These are phyloP conservation scores for Oreochromis aureus DNA, from an alignment of 2,113 vertebrate genomes.

Conservation along the genomic window DNA sequence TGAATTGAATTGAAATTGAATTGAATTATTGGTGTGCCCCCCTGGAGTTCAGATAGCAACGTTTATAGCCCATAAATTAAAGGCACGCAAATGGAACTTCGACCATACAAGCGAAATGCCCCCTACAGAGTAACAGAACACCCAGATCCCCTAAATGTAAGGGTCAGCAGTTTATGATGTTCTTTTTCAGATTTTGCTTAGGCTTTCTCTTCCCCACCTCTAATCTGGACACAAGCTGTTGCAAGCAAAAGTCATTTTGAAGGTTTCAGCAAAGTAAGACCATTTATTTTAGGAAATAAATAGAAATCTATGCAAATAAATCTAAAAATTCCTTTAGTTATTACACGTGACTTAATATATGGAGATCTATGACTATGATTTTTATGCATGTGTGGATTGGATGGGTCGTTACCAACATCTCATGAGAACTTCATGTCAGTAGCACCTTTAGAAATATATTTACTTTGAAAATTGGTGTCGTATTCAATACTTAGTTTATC, in stretches of 20 bases:
- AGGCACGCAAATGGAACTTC: background rate
- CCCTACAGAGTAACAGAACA: background rate
- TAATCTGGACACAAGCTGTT: background rate
- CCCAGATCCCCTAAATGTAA: background rate
- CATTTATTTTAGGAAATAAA: background rate
- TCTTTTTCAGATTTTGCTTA: background rate
- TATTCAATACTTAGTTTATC: background rate
- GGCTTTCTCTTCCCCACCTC: background rate
- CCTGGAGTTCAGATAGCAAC: background rate
- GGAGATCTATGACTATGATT: background rate
- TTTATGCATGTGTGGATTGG: background rate
- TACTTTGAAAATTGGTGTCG: background rate
- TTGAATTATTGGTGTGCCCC: background rate
- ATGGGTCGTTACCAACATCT: background rate
- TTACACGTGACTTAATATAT: background rate
- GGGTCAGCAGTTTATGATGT: background rate
- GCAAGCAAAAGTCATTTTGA: background rate
- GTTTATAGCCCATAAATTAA: background rate
- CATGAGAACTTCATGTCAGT: background rate
- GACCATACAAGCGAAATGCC: background rate
- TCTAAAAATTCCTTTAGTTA: background rate
- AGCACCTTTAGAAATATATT: background rate
- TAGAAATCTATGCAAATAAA: background rate
- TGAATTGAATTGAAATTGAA: no score
- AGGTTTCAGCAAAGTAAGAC: background rate